Evolutionary conservation across 35 echinoderm and acorn worm genomes (phyloP).

Genomic region (Stichopus chloronotus): DNA sequence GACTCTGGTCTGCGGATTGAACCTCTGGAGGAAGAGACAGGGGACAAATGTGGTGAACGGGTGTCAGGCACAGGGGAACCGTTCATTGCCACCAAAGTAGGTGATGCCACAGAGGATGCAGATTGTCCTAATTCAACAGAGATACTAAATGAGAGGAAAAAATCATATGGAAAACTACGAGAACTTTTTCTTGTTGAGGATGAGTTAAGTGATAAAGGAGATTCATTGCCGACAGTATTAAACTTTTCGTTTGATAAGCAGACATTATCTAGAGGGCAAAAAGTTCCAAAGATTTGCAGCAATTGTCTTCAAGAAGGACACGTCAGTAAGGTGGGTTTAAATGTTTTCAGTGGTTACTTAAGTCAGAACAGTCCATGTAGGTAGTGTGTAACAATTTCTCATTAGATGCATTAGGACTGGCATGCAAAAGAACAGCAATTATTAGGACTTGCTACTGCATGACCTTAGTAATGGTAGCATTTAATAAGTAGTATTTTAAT

Average conservation of each 20-base stretch:
- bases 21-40: not conserved
- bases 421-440: not conserved
- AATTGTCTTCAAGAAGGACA: conserved; percentile 83
- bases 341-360: not conserved
- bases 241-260: conserved; percentile 75
- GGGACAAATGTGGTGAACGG: not conserved
- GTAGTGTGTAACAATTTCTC: not conserved
- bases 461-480: too few species aligned
- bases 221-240: conserved; percentile 5
- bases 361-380: not conserved
- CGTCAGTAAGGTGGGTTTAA: conserved; percentile 59
- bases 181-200: not conserved
- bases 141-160: not conserved
- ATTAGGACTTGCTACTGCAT: too few species aligned
- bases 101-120: not conserved
- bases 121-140: not conserved
- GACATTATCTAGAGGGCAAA: conserved; percentile 67
- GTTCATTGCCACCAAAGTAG: not conserved
- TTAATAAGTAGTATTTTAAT: too few species aligned
- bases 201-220: not conserved
- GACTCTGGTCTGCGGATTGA: not conserved
- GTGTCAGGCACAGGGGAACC: not conserved
- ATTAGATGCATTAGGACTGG: not conserved
- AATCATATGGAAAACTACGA: too few species aligned
- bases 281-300: conserved; percentile 72